These are phyloP conservation scores for Stratiomys singularior DNA, from an alignment of 2,888 invertebrate species.

Conservation along the genomic window DNA sequence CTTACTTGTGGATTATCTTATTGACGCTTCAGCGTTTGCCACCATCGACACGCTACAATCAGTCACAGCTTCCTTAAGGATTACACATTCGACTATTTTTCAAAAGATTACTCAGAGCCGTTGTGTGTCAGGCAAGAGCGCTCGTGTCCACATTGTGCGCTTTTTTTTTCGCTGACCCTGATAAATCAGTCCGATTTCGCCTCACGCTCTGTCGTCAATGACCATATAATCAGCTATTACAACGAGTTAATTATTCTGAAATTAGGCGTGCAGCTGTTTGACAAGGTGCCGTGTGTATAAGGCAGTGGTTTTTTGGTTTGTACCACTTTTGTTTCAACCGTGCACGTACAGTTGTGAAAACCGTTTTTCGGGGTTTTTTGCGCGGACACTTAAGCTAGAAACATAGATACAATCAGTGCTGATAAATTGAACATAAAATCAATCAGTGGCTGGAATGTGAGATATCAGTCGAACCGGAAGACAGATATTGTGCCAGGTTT, in stretches of 20 bases:
- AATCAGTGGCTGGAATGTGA: not conserved
- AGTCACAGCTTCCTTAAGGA: slow-evolving; percentile 27
- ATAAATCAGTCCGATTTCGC: slow-evolving; percentile 11
- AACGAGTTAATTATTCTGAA: slow-evolving; percentile 1
- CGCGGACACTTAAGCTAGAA: not conserved
- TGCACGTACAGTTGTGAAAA: not conserved
- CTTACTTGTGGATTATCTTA: slow-evolving; percentile 25
- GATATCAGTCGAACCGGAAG: not conserved
- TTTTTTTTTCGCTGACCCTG: slow-evolving; percentile 30
- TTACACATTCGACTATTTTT: slow-evolving; percentile 7
- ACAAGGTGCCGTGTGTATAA: not conserved
- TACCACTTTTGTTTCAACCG: no score
- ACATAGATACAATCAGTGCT: not conserved
- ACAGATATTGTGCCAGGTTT: not conserved
- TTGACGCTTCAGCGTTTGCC: no score
- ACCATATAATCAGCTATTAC: slow-evolving; percentile 14
- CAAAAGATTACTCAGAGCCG: slow-evolving; percentile 10
- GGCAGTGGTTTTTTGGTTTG: not conserved
- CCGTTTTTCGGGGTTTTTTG: not conserved
- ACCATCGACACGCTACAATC: not conserved
- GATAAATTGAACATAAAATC: not conserved
- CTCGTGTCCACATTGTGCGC: not conserved
- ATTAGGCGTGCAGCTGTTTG: not conserved
- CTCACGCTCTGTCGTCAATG: slow-evolving; percentile 16
- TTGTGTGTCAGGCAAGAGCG: not conserved